Percentiles rank a stretch among this genome's conserved stretches.
Evolutionary conservation across 2,797 vertebrate species (phyloP).

Genomic region (Hybognathus amarus): DNA sequence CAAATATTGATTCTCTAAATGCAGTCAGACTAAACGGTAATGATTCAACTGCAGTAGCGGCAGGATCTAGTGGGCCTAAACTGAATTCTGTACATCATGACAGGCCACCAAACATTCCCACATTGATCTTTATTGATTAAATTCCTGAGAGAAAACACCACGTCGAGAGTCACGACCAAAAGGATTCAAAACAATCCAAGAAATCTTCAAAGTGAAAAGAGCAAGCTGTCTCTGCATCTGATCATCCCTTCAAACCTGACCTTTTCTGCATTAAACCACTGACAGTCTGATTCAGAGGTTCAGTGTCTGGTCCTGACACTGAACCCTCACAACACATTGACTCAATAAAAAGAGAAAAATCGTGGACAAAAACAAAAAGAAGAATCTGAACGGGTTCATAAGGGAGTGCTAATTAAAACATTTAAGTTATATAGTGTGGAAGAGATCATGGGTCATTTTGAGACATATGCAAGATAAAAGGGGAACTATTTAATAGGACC

Average conservation of each 20-base stretch:
- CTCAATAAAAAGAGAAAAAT: not conserved
- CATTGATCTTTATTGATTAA: constrained; percentile 24
- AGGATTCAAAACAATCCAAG: constrained; percentile 4
- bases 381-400: not conserved
- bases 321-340: not conserved
- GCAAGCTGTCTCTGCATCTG: constrained; percentile 12
- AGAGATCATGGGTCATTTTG: not conserved
- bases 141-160: constrained; percentile 22
- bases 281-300: too few relatives aligned
- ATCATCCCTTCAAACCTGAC: constrained; percentile 19
- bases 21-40: constrained; percentile 4
- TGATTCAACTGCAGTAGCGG: constrained; percentile 21
- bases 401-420: not conserved
- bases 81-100: constrained; percentile 5
- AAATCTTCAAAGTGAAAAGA: constrained; percentile 31
- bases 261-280: constrained; percentile 15
- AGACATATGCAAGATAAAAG: not conserved
- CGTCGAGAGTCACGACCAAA: not conserved
- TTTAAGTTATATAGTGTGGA: not conserved
- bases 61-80: not conserved
- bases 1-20: constrained; percentile 48
- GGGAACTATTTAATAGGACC: not conserved
- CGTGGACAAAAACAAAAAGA: not conserved
- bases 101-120: constrained; percentile 9
- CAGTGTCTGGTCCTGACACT: not conserved